Conservation (phyloP, 1,140 invertebrate genomes). For the Hylyphantes graminicola region DNA sequence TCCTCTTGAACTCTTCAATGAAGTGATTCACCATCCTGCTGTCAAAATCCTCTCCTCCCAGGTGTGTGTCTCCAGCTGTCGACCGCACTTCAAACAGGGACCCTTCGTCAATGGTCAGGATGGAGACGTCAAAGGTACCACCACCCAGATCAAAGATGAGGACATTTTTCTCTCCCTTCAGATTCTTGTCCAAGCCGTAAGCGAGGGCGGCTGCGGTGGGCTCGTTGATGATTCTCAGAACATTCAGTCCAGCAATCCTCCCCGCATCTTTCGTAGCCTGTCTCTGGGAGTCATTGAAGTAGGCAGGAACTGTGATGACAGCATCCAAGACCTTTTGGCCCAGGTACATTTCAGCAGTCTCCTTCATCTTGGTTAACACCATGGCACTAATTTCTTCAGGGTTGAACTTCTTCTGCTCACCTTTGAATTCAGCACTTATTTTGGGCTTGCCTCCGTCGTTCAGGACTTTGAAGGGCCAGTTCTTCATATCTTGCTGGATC, state of each 20-base stretch:
- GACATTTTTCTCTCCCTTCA: conserved; percentile 68
- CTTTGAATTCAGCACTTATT: conserved; percentile 85
- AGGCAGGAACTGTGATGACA: conserved; percentile 69
- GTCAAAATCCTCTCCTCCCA: conserved; percentile 64
- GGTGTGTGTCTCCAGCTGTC: conserved; percentile 73
- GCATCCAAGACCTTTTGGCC: conserved; percentile 65
- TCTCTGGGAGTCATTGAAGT: conserved; percentile 89
- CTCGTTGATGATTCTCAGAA: conserved; percentile 90
- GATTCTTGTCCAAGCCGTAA: conserved; percentile 70
- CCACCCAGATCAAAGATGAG: conserved; percentile 72
- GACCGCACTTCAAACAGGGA: conserved; percentile 77
- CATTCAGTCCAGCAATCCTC: conserved; percentile 86
- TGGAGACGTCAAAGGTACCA: conserved; percentile 82
- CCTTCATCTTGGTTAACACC: conserved; percentile 84
- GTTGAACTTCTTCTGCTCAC: conserved; percentile 80
- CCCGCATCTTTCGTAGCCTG: conserved; percentile 75
- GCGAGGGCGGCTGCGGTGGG: conserved; percentile 72
- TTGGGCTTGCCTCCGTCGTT: conserved; percentile 83
- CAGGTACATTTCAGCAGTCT: conserved; percentile 70
- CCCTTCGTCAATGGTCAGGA: conserved; percentile 87
- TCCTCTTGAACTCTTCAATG: conserved; percentile 66
- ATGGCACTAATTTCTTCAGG: conserved; percentile 90
- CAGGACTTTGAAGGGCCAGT: conserved; percentile 94
- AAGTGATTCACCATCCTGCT: conserved; percentile 67
- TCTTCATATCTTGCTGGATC: conserved; percentile 94